These are phyloP conservation scores for Triplophysa rosa DNA, from an alignment of 2,113 vertebrate species.

Conservation along the genomic window DNA sequence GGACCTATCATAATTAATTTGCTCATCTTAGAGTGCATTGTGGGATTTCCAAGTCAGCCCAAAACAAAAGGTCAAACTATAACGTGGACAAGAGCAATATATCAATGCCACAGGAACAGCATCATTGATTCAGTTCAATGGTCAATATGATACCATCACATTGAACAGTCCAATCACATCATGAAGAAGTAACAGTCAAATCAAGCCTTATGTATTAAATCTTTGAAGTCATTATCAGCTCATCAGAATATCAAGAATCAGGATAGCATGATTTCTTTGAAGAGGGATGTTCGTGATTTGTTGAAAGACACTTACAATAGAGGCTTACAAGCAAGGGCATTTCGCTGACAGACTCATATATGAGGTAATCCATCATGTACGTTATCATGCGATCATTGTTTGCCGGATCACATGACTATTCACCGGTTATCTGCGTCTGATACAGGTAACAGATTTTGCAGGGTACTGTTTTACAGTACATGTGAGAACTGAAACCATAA, in stretches of 20 bases:
- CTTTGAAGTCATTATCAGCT: constrained; percentile 62
- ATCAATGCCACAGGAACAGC: constrained; percentile 13
- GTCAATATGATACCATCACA: constrained; percentile 30
- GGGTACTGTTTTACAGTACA: background rate
- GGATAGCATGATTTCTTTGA: background rate
- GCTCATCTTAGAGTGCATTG: constrained; percentile 26
- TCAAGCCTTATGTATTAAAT: constrained; percentile 1
- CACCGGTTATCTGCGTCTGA: background rate
- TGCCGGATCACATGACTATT: constrained; percentile 3
- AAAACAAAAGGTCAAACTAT: constrained; percentile 26
- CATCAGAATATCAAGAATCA: constrained; percentile 27
- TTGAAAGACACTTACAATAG: background rate
- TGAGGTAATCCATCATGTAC: background rate
- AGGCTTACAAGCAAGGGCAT: background rate
- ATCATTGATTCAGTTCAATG: constrained; percentile 36
- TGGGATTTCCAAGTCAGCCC: background rate
- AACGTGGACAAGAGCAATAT: background rate
- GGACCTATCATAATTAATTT: constrained; percentile 55
- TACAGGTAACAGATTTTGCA: constrained; percentile 8
- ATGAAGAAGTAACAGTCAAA: constrained; percentile 30
- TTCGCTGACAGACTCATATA: background rate
- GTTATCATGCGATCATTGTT: constrained; percentile 17
- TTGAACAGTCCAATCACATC: constrained; percentile 40
- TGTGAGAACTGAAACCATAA: constrained; percentile 45
- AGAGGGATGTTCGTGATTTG: background rate